phyloP scores from a whole-genome alignment of 2,113 vertebrate genomes.

The Hepsetus odoe region DNA sequence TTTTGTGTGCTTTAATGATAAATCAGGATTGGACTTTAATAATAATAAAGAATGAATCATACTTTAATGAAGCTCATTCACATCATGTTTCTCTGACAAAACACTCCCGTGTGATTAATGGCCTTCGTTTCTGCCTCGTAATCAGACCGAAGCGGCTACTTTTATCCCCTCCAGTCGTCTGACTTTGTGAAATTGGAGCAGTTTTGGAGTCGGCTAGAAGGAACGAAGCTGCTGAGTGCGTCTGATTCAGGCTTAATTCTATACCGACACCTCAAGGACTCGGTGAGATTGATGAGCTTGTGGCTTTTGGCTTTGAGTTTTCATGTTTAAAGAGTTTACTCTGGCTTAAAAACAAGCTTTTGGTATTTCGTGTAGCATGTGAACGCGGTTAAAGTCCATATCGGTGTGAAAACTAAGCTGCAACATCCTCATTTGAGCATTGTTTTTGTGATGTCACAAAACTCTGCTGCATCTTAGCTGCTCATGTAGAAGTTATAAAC shows the following conservation, averaged over 20 bases:
- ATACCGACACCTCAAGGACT: slow-evolving; percentile 20
- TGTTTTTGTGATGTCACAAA: no score
- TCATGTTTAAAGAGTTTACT: not conserved
- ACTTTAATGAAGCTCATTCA: not conserved
- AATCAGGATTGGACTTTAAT: no score
- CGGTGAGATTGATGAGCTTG: not conserved
- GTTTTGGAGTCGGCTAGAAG: slow-evolving; percentile 9
- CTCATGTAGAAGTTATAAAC: no score
- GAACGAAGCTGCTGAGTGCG: slow-evolving; percentile 5
- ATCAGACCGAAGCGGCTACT: not conserved
- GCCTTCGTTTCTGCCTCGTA: not conserved
- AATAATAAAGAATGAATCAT: no score
- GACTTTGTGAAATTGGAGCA: slow-evolving; percentile 35
- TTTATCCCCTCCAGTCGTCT: not conserved
- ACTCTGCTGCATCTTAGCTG: no score
- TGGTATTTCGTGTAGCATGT: no score
- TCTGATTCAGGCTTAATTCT: slow-evolving; percentile 40
- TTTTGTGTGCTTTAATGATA: no score
- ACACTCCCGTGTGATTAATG: not conserved
- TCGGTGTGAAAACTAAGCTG: no score
- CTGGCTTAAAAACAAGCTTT: not conserved
- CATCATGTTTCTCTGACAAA: not conserved
- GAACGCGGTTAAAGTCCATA: no score
- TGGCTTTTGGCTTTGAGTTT: not conserved
- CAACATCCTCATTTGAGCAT: no score